A percentile compares a stretch with the other conserved stretches of the same genome.
These are phyloP conservation scores for Pachyseris speciosa DNA, from an alignment of 64 coral and sea anemone genomes.

Conservation along the genomic window DNA sequence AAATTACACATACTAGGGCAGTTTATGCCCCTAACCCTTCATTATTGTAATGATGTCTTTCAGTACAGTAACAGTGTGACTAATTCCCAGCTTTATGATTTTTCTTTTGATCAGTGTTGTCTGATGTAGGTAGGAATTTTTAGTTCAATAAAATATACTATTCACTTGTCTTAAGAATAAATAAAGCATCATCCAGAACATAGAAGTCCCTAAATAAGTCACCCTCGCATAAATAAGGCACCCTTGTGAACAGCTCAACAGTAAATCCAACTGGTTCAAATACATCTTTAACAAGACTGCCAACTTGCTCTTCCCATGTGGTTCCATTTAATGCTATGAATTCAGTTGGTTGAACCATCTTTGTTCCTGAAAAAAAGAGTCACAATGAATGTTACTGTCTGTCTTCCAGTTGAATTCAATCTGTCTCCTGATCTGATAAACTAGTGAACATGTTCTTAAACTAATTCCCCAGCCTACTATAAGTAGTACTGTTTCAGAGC, in stretches of 20 bases:
- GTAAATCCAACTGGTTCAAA: slow-evolving; percentile 85
- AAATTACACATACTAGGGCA: no score
- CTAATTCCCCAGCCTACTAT: no score
- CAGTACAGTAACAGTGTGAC: no score
- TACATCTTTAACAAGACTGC: slow-evolving; percentile 85
- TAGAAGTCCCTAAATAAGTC: slow-evolving; percentile 93
- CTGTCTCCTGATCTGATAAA: neutral
- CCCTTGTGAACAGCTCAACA: slow-evolving; percentile 81
- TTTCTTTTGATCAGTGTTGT: no score
- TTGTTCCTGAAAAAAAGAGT: slow-evolving; percentile 69
- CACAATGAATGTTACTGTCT: no score
- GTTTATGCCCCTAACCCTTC: no score
- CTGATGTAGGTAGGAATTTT: neutral
- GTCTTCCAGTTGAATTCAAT: neutral
- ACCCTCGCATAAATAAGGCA: slow-evolving; percentile 98
- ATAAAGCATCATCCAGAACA: slow-evolving; percentile 90
- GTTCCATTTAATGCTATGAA: slow-evolving; percentile 64
- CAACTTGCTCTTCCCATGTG: slow-evolving; percentile 86
- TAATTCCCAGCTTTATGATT: no score
- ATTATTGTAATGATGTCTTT: no score
- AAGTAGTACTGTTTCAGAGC: no score
- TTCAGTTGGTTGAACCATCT: slow-evolving; percentile 77
- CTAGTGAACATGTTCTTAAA: no score
- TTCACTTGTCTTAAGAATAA: slow-evolving; percentile 76
- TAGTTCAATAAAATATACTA: neutral